Evolutionary conservation across 1,140 invertebrate genomes (phyloP), one percentile per base, ranked within the genome.

Genomic region (Drosophila virilis): DNA sequence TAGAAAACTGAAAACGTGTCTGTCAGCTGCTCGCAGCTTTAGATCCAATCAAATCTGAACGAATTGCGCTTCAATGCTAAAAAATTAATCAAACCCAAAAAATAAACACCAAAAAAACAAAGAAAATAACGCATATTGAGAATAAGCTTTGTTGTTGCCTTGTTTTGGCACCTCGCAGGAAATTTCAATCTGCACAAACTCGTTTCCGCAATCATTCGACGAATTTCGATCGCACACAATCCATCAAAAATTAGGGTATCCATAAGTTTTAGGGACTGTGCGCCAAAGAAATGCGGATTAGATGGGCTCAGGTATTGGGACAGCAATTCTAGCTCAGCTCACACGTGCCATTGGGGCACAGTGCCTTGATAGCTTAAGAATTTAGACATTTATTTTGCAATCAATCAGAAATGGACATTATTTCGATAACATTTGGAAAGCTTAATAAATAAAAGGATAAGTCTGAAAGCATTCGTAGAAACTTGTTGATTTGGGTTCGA

Each of bases 31-130:
- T 75, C 58, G 75, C 50, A 72, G 52, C 38, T 42, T 46, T 59
- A 83, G 83, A 88, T 88, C 84, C 83, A 82, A 89, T 88, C 83
- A 88, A 83, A 89, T 66, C 69, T 79, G 83, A 72, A 83, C 83
- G 79, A 86, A 86, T 88, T 83, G 84, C 83, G 83, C 83, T 88
- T 82, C 82, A 88, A 88, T 88, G 82, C 74, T 79, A 66, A 75
- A 57, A 74, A 32, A 46, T 12, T 51, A 15, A 51, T 28, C 35
- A 32, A 33, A 70, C 45, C 35, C 17, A 42, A 55, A 9, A 32
- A 50, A n/a, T n/a, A 52, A 22, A 33, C 8, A 40, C 55, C 15
- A 66, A 38, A 67, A 13, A 51, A 17, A 17, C 17, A 17, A 50
- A 60, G 43, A 48, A 78, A 51, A 68, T 62, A 17, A 40, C 45